Evolutionary conservation across 64 coral and sea anemone genomes (phyloP).

Genomic region (Stichodactyla helianthus): DNA sequence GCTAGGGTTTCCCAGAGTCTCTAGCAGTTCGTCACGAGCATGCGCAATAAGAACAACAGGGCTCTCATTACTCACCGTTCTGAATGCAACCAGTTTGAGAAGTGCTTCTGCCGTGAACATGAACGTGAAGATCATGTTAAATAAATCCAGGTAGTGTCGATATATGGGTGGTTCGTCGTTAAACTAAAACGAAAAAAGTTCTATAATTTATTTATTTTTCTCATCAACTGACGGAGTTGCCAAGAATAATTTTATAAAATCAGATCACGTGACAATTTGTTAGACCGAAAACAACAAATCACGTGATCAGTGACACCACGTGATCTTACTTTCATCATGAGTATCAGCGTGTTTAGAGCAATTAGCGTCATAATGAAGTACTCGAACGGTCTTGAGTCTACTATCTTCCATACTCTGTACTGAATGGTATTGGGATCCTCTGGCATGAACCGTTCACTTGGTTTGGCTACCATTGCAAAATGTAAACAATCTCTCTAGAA

Average conservation of each 20-base stretch:
- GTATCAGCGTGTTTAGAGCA: slow-evolving; percentile 85
- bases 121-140: slow-evolving; percentile 94
- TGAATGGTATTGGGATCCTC: slow-evolving; percentile 86
- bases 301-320: not conserved
- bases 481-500: slow-evolving; percentile 64
- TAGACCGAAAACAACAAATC: no score
- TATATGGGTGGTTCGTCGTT: slow-evolving; percentile 59
- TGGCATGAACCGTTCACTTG: slow-evolving; percentile 88
- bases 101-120: slow-evolving; percentile 92
- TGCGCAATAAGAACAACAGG: no score
- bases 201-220: not conserved
- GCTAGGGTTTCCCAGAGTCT: no score
- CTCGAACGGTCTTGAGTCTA: slow-evolving; percentile 86
- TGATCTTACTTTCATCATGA: slow-evolving; percentile 83
- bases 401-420: slow-evolving; percentile 80
- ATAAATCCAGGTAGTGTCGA: slow-evolving; percentile 55
- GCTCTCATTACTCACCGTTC: slow-evolving; percentile 53
- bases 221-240: no score
- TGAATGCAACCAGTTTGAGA: slow-evolving; percentile 82
- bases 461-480: slow-evolving; percentile 91
- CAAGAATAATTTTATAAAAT: no score
- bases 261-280: no score
- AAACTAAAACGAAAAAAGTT: slow-evolving; percentile 50
- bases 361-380: slow-evolving; percentile 93
- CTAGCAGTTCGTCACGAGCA: no score